Evolutionary conservation across 1,140 invertebrate genomes (phyloP).

Genomic region (Propsilocerus akamusi): DNA sequence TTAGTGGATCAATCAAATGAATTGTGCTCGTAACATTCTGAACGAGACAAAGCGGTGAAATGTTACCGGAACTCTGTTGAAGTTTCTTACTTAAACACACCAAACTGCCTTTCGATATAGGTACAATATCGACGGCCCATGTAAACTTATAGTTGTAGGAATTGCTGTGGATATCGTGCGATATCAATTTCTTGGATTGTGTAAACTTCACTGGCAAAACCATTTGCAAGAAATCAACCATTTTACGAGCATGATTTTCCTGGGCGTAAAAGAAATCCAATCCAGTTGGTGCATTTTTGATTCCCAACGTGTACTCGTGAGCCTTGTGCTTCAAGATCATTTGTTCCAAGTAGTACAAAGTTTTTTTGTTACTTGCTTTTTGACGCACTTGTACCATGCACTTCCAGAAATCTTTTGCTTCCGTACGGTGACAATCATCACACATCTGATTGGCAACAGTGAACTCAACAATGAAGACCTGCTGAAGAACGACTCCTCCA

Average conservation of each 20-base stretch:
- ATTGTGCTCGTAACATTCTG: constrained; percentile 74
- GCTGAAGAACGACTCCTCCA: constrained; percentile 64
- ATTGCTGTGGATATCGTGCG: constrained; percentile 94
- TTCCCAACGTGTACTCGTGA: constrained; percentile 78
- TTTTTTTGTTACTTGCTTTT: constrained; percentile 87
- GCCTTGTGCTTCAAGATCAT: constrained; percentile 90
- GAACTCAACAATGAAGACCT: constrained; percentile 91
- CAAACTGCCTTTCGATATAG: constrained; percentile 90
- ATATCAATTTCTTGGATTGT: constrained; percentile 88
- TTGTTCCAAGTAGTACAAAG: constrained; percentile 96
- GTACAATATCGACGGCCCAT: constrained; percentile 88
- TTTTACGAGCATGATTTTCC: constrained; percentile 81
- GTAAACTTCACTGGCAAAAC: constrained; percentile 75
- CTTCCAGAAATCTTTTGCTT: constrained; percentile 97
- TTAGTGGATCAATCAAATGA: constrained; percentile 84
- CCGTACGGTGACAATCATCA: constrained; percentile 86
- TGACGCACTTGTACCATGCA: constrained; percentile 75
- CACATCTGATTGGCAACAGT: constrained; percentile 88
- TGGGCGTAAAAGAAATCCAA: constrained; percentile 90
- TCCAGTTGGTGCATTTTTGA: constrained; percentile 89
- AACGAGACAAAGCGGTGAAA: constrained; percentile 81
- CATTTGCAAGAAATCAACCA: constrained; percentile 82
- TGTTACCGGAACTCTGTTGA: constrained; percentile 78
- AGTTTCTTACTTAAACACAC: constrained; percentile 81
- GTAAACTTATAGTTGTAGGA: constrained; percentile 93